phyloP scores from a whole-genome alignment of 2,113 vertebrate genomes.

The Chinchilla lanigera region DNA sequence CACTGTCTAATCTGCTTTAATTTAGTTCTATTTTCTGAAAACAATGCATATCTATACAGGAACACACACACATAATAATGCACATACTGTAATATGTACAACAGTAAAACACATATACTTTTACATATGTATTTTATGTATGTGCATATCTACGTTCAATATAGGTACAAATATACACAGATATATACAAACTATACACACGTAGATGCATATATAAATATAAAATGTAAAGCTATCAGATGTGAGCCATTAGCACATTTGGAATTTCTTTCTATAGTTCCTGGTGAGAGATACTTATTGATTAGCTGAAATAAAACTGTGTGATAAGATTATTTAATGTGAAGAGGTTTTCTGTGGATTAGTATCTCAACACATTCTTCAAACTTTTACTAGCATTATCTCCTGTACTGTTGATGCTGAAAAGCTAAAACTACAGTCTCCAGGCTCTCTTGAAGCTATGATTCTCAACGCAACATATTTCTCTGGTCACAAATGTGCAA shows the following conservation, averaged over 20 bases:
- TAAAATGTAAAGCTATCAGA: background rate
- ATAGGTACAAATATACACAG: background rate
- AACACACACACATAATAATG: background rate
- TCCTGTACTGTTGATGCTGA: background rate
- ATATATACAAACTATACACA: background rate
- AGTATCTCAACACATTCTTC: background rate
- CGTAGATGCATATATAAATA: background rate
- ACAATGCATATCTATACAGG: background rate
- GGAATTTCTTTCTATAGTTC: background rate
- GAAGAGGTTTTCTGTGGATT: background rate
- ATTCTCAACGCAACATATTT: background rate
- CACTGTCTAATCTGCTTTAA: background rate
- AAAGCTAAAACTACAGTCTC: background rate
- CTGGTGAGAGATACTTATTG: background rate
- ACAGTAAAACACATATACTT: background rate
- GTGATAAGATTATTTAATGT: background rate
- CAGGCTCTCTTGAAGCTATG: background rate
- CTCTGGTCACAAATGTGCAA: background rate
- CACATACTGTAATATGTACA: background rate
- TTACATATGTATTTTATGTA: background rate
- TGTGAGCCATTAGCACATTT: background rate
- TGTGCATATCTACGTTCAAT: background rate
- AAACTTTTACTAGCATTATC: background rate
- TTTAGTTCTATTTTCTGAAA: conserved; percentile 16
- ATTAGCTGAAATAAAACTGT: background rate